Evolutionary conservation across 1,140 invertebrate genomes (phyloP).

Genomic region (Drosophila ambigua): DNA sequence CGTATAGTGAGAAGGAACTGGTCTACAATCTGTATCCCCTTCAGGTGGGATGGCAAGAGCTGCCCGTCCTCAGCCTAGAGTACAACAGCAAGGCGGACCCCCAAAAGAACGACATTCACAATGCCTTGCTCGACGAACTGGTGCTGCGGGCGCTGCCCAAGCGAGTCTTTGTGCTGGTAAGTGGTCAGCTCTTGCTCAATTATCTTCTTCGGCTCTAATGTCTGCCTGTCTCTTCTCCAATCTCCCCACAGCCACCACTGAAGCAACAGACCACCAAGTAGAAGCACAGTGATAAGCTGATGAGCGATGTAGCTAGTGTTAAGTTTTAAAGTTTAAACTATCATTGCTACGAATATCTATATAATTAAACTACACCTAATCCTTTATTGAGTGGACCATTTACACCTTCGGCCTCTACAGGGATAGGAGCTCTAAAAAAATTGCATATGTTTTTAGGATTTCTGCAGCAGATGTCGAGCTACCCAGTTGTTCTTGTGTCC

Average conservation of each 20-base stretch:
- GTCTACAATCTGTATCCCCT: conserved; percentile 82
- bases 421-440: background rate
- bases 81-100: conserved; percentile 82
- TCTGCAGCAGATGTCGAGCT: too few species aligned
- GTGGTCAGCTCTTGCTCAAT: background rate
- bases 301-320: conserved; percentile 31
- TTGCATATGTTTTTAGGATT: too few species aligned
- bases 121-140: conserved; percentile 72
- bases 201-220: background rate
- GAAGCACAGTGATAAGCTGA: conserved; percentile 3
- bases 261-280: conserved; percentile 77
- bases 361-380: conserved; percentile 48
- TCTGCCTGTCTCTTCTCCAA: background rate
- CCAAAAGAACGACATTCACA: conserved; percentile 72
- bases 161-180: conserved; percentile 82
- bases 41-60: conserved; percentile 80
- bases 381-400: conserved; percentile 33
- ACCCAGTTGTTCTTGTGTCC: too few species aligned
- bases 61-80: conserved; percentile 76
- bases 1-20: conserved; percentile 76
- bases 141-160: conserved; percentile 82
- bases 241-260: conserved; percentile 64
- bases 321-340: conserved; percentile 72
- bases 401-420: too few species aligned
- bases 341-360: conserved; percentile 54